Evolutionary conservation across 2,797 vertebrate species (phyloP), one percentile per base, ranked within the genome.

Genomic region (Crocidura indochinensis): DNA sequence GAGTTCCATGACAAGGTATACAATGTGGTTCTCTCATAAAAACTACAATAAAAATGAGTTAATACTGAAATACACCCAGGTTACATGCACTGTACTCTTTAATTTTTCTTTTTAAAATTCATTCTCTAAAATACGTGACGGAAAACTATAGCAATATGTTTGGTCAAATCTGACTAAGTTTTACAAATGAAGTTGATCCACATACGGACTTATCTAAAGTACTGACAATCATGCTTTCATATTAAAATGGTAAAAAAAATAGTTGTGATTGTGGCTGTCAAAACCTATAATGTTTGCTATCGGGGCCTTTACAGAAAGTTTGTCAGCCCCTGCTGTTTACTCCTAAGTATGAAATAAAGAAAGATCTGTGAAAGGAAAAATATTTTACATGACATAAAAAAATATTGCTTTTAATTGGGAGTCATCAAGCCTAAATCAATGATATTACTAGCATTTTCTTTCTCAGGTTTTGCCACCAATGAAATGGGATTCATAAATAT

Each of bases 91-190:
- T 5, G 56, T 20, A 29, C 53, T 73, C 44, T 69, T 27, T 64
- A 15, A 27, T 77, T 77, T 91, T 44, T 84, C 15, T 68, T 80
- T 38, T 14, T 78, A 75, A 88, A 49, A 75, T 67, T 51, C 38
- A 10, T 87, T 22, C 15, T 49, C 78, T 26, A 77, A 31, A 67
- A 19, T 5, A 10, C 10, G n/a, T 60, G 60, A 86, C 68, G 77
- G 56, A 24, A 68, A 44, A 69, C 77, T 29, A 8, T 0, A 69
- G 67, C 19, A 65, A 27, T 65, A 60, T 27, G 44, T 24, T 19
- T 8, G 17, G 8, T 10, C 44, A n/a, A 24, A 64, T 72, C 60
- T 84, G 77, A 27, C 47, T 27, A 46, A 38, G 6, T 65, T 93
- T 79, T 27, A 26, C 68, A 68, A 87, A 56, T 31, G n/a, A 68